Conservation (phyloP, 2,888 invertebrate species). For the Ormyrus nitidulus region DNA sequence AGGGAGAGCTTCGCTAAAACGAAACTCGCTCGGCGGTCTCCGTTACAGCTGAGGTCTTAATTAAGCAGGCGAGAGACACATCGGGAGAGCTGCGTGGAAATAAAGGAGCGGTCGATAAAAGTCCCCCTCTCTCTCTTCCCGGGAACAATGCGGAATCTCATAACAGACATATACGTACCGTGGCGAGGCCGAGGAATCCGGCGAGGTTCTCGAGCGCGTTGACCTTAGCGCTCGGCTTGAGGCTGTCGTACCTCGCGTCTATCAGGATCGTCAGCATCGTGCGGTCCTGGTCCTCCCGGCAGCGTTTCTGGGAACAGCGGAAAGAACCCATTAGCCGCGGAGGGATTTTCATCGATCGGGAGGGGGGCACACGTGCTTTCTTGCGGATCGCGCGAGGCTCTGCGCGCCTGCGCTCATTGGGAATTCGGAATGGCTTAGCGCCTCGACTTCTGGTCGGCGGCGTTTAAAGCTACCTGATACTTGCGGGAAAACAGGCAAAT, state of each 20-base stretch:
- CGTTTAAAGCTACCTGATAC: no score
- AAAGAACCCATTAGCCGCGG: no score
- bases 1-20: no score
- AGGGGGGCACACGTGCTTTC: no score
- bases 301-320: constrained; percentile 68
- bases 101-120: background rate
- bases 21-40: no score
- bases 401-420: no score
- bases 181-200: constrained; percentile 82
- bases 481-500: no score
- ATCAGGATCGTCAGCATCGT: constrained; percentile 82
- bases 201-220: constrained; percentile 83
- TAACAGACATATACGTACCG: constrained; percentile 74
- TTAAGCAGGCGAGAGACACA: constrained; percentile 19
- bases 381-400: no score
- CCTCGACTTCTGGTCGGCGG: no score
- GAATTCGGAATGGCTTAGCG: no score
- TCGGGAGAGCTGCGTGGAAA: background rate
- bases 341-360: no score
- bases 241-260: constrained; percentile 81
- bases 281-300: constrained; percentile 76
- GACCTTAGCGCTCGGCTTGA: constrained; percentile 81
- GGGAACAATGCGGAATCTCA: background rate
- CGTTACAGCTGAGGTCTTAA: constrained; percentile 17
- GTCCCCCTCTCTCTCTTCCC: background rate